These are phyloP conservation scores for Pyrocephalus nanus DNA, from an alignment of 2,797 vertebrate species.

Conservation along the genomic window DNA sequence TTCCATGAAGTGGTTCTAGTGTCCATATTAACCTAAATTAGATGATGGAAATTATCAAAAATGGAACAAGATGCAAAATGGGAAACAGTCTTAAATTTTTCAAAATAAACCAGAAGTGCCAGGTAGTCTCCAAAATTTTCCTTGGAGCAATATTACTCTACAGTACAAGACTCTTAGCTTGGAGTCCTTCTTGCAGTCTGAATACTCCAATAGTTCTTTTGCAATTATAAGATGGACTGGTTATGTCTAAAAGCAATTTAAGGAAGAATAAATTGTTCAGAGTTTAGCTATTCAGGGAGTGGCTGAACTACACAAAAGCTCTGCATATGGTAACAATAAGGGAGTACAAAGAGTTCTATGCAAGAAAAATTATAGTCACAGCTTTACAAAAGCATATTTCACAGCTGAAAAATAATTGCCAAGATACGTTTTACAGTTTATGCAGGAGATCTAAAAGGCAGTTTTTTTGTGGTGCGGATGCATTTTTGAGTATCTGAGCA, in stretches of 20 bases:
- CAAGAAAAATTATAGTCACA: slow-evolving; percentile 40
- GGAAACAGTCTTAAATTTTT: not conserved
- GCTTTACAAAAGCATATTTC: slow-evolving; percentile 34
- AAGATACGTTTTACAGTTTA: not conserved
- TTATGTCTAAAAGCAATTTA: not conserved
- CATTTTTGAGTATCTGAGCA: not conserved
- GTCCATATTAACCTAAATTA: not conserved
- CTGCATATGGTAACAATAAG: slow-evolving; percentile 45
- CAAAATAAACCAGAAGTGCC: not conserved
- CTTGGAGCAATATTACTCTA: not conserved
- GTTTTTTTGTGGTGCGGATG: not conserved
- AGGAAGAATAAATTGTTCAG: not conserved
- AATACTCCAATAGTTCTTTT: not conserved
- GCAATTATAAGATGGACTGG: not conserved
- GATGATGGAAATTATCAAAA: not conserved
- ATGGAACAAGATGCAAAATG: not conserved
- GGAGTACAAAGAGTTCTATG: slow-evolving; percentile 14
- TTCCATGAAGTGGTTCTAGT: not conserved
- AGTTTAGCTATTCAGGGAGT: not conserved
- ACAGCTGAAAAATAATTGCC: slow-evolving; percentile 35
- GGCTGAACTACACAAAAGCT: not conserved
- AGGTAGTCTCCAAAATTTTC: not conserved
- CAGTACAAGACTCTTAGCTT: not conserved
- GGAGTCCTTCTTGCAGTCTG: not conserved
- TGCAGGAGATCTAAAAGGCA: slow-evolving; percentile 10